Base-by-base conservation (phyloP, 1,140 invertebrate genomes). In the Coenobita brevimanus region DNA sequence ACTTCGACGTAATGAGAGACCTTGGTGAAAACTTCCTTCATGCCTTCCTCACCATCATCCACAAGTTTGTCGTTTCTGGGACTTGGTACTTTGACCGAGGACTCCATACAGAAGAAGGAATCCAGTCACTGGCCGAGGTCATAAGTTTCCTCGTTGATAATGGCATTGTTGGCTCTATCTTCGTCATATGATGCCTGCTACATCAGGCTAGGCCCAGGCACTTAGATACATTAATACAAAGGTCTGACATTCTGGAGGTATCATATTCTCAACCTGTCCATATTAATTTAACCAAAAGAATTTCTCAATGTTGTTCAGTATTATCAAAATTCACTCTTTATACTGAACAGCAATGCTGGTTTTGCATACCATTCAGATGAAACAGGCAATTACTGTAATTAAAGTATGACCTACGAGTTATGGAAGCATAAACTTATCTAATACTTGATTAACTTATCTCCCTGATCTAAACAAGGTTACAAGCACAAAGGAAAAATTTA, bases 1-100 rank as follows among this genome's bases (percentile, higher is more conserved):
- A 89, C 54, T 90, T 90, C 46, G 90, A 90, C 38, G 83, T 90
- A 0, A 90, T 90, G 90, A 60, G 88, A 17, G 90, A 90, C 69
- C 62, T 90, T 1, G 90, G 90, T 0, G 90, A 90, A 43, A 89
- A 85, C 33, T 90, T 90, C 80, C 71, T 90, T 0, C 90, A 90
- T 73, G 90, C 88, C 1, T 90, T 90, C 88, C 78, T 90, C 1
- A 89, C 90, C 13, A 71, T 90, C 15, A 69, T 90, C 15, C 88
- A 90, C 41, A 90, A 90, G 71, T 90, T 90, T 54, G 82, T 86
- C 0, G 67, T 89, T 3, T 90, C 90, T 15, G 88, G 83, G 10
- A 86, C 78, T n/a, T 90, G 90, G 90, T 89, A 78, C 71, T 73
- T 90, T 15, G 90, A 90, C 71, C 83, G 90, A 1, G 75, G 89